These are phyloP conservation scores for Varanus salvator DNA, from an alignment of 2,113 vertebrate species.

Conservation along the genomic window DNA sequence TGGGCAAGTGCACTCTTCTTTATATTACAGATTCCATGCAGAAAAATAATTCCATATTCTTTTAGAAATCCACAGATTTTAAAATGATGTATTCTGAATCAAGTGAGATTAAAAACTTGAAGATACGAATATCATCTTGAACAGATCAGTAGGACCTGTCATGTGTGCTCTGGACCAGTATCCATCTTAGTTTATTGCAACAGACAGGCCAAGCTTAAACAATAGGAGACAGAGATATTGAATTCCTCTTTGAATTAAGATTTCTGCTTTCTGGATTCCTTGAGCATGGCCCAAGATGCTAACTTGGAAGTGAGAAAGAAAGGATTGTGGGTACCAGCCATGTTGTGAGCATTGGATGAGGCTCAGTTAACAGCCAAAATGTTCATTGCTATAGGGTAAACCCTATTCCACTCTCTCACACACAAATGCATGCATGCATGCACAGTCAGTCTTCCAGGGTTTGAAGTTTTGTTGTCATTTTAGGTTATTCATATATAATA, in stretches of 20 bases:
- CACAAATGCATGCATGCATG: too few species aligned
- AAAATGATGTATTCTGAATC: not conserved
- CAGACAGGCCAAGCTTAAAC: not conserved
- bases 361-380: not conserved
- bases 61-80: not conserved
- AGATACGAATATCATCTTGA: not conserved
- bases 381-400: too few species aligned
- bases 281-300: not conserved
- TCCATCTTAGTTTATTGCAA: not conserved
- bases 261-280: not conserved
- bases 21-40: not conserved
- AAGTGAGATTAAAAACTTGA: not conserved
- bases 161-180: not conserved
- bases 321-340: not conserved
- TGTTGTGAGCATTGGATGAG: not conserved
- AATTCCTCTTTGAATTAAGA: not conserved
- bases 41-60: not conserved
- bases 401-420: too few species aligned
- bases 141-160: not conserved
- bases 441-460: too few species aligned
- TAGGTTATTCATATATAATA: too few species aligned
- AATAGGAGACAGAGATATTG: not conserved
- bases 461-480: too few species aligned
- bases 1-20: not conserved
- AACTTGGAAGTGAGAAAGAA: too few species aligned